Evolutionary conservation across 2,888 invertebrate species (phyloP), one percentile per base, ranked within the genome.

Genomic region (Scaptomyza flava): DNA sequence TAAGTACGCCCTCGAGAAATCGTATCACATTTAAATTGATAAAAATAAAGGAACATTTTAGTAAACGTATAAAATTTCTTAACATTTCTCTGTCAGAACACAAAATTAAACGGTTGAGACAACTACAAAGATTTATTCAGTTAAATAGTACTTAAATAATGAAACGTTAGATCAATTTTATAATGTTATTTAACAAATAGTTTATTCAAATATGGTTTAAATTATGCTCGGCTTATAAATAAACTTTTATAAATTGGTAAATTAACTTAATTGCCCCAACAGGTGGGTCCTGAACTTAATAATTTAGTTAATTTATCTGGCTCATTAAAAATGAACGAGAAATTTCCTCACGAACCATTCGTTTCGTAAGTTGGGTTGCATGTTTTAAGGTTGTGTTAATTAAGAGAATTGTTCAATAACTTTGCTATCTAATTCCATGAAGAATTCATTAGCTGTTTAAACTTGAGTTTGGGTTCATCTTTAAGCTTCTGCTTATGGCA

Each of bases 21-120:
- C 69, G 77, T 69, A 77, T 69, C 72, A 68, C 72, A 77, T 79
- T 77, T 66, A 66, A 84, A 81, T 84, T 81, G 79, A 74, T 79
- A 79, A 79, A 71, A 79, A 84, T 79, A 71, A 27, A 20, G 50
- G 43, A 58, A 45, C 57, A 54, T 58, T 75, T 75, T 51, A 47
- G 41, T 33, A 30, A 33, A 34, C 6, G n/a, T 8, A 51, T 63
- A 51, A 8, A 17, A 11, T 64, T 42, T 43, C 56, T n/a, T 5
- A 8, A 3, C 14, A 2, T 34, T 52, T 9, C 42, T 11, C 36
- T 9, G 33, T 12, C 33, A 33, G 51, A 38, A 56, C 2, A 4
- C 42, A 23, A 47, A 48, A 53, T 20, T 45, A 20, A 60, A 42
- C 34, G 43, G 43, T 56, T 50, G 53, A 58, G 36, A 38, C 3